These are phyloP conservation scores for Zaprionus davidi DNA, from an alignment of 1,140 invertebrate species.

Conservation along the genomic window DNA sequence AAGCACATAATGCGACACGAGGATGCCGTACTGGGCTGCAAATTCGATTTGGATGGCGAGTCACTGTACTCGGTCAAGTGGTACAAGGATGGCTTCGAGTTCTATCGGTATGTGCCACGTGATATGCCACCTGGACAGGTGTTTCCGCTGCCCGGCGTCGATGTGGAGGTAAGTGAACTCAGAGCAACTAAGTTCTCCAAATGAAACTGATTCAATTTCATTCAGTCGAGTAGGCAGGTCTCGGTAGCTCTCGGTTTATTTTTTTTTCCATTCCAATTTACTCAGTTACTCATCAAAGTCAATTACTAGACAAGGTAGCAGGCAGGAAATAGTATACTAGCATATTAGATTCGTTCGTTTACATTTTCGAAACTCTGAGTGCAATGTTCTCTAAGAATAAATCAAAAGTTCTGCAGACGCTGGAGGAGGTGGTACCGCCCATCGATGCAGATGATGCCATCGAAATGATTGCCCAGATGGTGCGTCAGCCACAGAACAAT, in stretches of 20 bases:
- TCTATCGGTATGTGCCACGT: slow-evolving; percentile 92
- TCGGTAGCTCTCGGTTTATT: background rate
- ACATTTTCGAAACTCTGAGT: slow-evolving; percentile 23
- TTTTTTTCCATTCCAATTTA: background rate
- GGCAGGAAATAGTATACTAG: slow-evolving; percentile 30
- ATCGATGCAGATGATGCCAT: slow-evolving; percentile 42
- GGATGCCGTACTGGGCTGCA: slow-evolving; percentile 89
- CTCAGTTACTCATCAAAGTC: slow-evolving; percentile 4
- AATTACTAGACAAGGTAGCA: slow-evolving; percentile 6
- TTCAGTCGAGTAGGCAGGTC: slow-evolving; percentile 32
- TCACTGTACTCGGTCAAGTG: slow-evolving; percentile 94
- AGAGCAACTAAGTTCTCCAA: background rate
- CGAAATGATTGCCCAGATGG: slow-evolving; percentile 48
- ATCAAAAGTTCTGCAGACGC: slow-evolving; percentile 63
- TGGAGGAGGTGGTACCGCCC: slow-evolving; percentile 52
- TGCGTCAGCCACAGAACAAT: slow-evolving; percentile 53
- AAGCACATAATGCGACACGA: slow-evolving; percentile 88
- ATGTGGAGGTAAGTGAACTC: slow-evolving; percentile 90
- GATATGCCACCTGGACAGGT: slow-evolving; percentile 89
- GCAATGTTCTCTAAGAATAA: slow-evolving; percentile 53
- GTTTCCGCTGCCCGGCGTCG: slow-evolving; percentile 90
- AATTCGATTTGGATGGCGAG: slow-evolving; percentile 92
- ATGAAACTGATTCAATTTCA: slow-evolving; percentile 15
- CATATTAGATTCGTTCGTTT: slow-evolving; percentile 13
- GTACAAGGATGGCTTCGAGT: slow-evolving; percentile 95